A percentile compares a stretch with the other conserved stretches of the same genome.
phyloP scores from a whole-genome alignment of 2,888 invertebrate species.

The Chalcis sispes region DNA sequence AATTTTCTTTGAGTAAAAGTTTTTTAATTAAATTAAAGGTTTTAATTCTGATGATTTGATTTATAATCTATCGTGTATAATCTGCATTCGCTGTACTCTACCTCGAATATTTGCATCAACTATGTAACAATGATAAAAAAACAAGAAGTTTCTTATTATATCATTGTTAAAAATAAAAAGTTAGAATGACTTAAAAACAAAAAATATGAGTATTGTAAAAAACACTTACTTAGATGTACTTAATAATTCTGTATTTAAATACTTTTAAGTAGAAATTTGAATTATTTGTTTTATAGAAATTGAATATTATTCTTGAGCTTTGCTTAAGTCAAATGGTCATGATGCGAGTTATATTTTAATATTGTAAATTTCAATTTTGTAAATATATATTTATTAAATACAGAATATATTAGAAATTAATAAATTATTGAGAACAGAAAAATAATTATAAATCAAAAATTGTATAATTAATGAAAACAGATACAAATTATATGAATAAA shows the following conservation, averaged over 20 bases:
- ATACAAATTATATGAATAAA: background rate
- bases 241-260: slow-evolving; percentile 43
- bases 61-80: slow-evolving; percentile 29
- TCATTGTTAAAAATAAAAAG: slow-evolving; percentile 22
- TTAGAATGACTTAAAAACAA: slow-evolving; percentile 22
- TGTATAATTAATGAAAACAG: background rate
- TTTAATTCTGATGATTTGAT: slow-evolving; percentile 35
- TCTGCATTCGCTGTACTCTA: slow-evolving; percentile 41
- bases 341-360: slow-evolving; percentile 46
- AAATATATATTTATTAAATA: slow-evolving; percentile 45
- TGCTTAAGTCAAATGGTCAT: slow-evolving; percentile 54
- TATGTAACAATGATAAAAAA: slow-evolving; percentile 37
- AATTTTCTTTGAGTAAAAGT: slow-evolving; percentile 6
- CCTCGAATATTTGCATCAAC: slow-evolving; percentile 45
- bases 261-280: slow-evolving; percentile 38
- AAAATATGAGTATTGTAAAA: slow-evolving; percentile 30
- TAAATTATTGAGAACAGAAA: slow-evolving; percentile 9
- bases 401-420: slow-evolving; percentile 29
- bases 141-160: slow-evolving; percentile 16
- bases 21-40: slow-evolving; percentile 35
- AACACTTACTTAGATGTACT: slow-evolving; percentile 44
- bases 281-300: slow-evolving; percentile 31
- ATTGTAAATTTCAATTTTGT: background rate
- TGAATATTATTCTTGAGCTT: slow-evolving; percentile 41
- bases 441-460: slow-evolving; percentile 4